A percentile compares a stretch with the other conserved stretches of the same genome.
phyloP scores from a whole-genome alignment of 2,888 invertebrate species.

The Agrilus cyanescens region DNA sequence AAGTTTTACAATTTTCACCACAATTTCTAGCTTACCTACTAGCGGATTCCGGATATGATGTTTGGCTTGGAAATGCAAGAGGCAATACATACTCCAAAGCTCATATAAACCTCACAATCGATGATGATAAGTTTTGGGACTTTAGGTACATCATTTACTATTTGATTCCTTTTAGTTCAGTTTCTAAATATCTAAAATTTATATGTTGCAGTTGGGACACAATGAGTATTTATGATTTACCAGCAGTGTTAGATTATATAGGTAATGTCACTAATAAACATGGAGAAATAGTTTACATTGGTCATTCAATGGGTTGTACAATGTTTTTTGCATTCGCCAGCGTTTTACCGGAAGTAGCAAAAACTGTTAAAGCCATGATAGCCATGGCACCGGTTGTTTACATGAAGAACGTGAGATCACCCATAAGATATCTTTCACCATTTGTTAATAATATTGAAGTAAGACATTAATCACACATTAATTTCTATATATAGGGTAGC shows the following conservation, averaged over 20 bases:
- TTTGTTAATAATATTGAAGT: slow-evolving; percentile 48
- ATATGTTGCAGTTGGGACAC: slow-evolving; percentile 64
- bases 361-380: slow-evolving; percentile 54
- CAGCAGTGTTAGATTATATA: slow-evolving; percentile 68
- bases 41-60: slow-evolving; percentile 58
- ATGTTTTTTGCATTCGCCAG: slow-evolving; percentile 61
- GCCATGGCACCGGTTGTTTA: slow-evolving; percentile 61
- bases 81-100: slow-evolving; percentile 67
- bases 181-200: background rate
- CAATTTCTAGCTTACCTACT: slow-evolving; percentile 52
- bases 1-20: too few species aligned
- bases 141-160: slow-evolving; percentile 36
- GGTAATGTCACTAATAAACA: slow-evolving; percentile 39
- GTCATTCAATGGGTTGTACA: slow-evolving; percentile 87
- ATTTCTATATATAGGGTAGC: too few species aligned
- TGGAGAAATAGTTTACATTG: slow-evolving; percentile 58
- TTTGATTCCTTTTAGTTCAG: background rate
- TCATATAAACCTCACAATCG: slow-evolving; percentile 43
- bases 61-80: slow-evolving; percentile 76
- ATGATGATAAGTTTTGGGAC: slow-evolving; percentile 56
- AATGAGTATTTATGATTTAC: slow-evolving; percentile 76
- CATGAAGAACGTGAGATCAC: slow-evolving; percentile 52
- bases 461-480: slow-evolving; percentile 13
- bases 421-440: slow-evolving; percentile 55
- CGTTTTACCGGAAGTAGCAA: slow-evolving; percentile 49